Evolutionary conservation across 2,113 vertebrate species (phyloP).

Genomic region (Melanostigma gelatinosum): DNA sequence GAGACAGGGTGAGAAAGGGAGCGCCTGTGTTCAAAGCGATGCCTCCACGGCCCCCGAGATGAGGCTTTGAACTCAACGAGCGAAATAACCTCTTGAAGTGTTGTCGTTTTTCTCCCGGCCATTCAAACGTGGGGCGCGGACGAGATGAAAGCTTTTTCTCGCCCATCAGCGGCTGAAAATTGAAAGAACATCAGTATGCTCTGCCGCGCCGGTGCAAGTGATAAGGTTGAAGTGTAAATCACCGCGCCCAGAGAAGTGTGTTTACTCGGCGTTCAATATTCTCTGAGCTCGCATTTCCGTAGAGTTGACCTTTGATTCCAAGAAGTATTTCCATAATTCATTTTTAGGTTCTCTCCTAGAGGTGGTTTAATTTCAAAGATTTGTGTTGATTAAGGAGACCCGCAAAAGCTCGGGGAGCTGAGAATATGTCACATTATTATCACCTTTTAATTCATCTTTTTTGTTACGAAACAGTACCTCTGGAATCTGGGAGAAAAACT

Average conservation of each 20-base stretch:
- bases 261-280: conserved; percentile 45
- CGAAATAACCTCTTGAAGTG: conserved; percentile 67
- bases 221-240: conserved; percentile 66
- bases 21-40: conserved; percentile 50
- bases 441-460: conserved; percentile 55
- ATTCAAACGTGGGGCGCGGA: conserved; percentile 51
- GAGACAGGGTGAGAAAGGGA: not conserved
- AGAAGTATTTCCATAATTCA: conserved; percentile 26
- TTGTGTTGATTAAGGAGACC: conserved; percentile 63
- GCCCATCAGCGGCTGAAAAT: conserved; percentile 56
- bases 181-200: conserved; percentile 60
- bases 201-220: not conserved
- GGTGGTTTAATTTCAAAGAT: conserved; percentile 41
- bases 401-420: conserved; percentile 23
- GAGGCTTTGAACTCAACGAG: conserved; percentile 66
- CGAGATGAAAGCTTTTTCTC: conserved; percentile 69
- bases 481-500: conserved; percentile 1
- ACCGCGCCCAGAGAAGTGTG: not conserved
- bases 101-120: conserved; percentile 53
- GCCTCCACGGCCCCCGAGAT: conserved; percentile 42
- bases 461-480: conserved; percentile 18
- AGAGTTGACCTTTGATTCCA: conserved; percentile 45
- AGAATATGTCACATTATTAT: conserved; percentile 70
- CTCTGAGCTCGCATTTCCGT: conserved; percentile 1
- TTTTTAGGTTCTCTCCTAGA: conserved; percentile 18